Evolutionary conservation across 2,113 vertebrate species (phyloP).

Genomic region (Lophius piscatorius): DNA sequence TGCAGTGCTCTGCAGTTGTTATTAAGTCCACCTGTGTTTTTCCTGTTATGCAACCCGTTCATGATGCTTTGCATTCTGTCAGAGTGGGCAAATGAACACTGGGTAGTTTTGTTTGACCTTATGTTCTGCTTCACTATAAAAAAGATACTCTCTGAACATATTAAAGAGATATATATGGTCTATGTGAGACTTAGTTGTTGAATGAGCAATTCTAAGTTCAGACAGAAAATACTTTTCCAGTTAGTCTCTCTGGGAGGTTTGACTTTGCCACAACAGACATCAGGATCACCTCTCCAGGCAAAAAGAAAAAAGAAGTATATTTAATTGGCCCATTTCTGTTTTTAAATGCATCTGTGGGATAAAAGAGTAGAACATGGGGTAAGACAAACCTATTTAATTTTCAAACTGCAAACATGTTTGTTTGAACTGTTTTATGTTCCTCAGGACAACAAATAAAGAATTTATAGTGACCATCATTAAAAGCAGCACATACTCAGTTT

Average conservation of each 20-base stretch:
- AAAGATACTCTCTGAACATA: no score
- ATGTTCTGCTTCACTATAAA: no score
- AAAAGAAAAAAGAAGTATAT: slow-evolving; percentile 11
- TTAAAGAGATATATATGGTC: no score
- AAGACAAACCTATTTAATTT: slow-evolving; percentile 37
- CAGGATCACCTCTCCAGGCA: slow-evolving; percentile 25
- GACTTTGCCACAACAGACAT: slow-evolving; percentile 13
- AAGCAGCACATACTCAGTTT: background rate
- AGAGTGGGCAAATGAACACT: no score
- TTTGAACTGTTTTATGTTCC: background rate
- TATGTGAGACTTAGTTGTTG: no score
- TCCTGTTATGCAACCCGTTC: no score
- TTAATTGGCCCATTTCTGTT: slow-evolving; percentile 10
- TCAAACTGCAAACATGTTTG: slow-evolving; percentile 16
- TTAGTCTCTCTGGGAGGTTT: slow-evolving; percentile 4
- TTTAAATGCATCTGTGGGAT: slow-evolving; percentile 12
- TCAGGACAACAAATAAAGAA: slow-evolving; percentile 5
- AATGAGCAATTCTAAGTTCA: slow-evolving; percentile 1
- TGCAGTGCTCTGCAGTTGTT: no score
- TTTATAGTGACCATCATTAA: slow-evolving; percentile 4
- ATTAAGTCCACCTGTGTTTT: no score
- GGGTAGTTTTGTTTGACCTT: no score
- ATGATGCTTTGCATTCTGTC: no score
- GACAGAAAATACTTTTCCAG: slow-evolving; percentile 19
- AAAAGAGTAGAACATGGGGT: background rate